phyloP scores from a whole-genome alignment of 1,140 invertebrate species.

The Proales similis region DNA sequence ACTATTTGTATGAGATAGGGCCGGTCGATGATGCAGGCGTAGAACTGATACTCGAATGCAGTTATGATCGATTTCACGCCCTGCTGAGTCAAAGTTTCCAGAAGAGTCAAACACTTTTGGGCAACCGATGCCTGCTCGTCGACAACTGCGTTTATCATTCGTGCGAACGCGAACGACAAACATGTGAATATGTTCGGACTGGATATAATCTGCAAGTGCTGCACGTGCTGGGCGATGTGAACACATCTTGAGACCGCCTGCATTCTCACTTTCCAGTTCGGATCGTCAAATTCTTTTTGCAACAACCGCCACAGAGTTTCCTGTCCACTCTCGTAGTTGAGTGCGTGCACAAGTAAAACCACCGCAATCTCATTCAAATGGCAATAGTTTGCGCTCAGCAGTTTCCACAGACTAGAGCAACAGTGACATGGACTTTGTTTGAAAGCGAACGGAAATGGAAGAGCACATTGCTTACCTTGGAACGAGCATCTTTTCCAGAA shows the following conservation, averaged over 20 bases:
- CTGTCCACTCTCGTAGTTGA: slow-evolving; percentile 79
- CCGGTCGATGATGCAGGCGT: slow-evolving; percentile 81
- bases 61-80: slow-evolving; percentile 61
- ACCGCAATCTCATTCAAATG: slow-evolving; percentile 81
- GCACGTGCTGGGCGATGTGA: slow-evolving; percentile 82
- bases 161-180: slow-evolving; percentile 89
- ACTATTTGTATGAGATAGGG: slow-evolving; percentile 85
- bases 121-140: slow-evolving; percentile 88
- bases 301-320: slow-evolving; percentile 90
- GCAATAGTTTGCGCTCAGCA: slow-evolving; percentile 82
- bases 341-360: slow-evolving; percentile 82
- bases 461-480: slow-evolving; percentile 64
- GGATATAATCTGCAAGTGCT: slow-evolving; percentile 72
- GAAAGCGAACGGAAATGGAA: neutral
- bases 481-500: slow-evolving; percentile 87
- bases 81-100: slow-evolving; percentile 84
- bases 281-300: slow-evolving; percentile 75
- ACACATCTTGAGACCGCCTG: slow-evolving; percentile 84
- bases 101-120: slow-evolving; percentile 79
- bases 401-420: slow-evolving; percentile 74
- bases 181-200: slow-evolving; percentile 80
- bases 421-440: neutral
- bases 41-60: slow-evolving; percentile 61
- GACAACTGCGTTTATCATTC: slow-evolving; percentile 87
- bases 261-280: slow-evolving; percentile 80